Evolutionary conservation across 2,888 invertebrate species (phyloP), one percentile per base, ranked within the genome.

Genomic region (Nudaria mundana): DNA sequence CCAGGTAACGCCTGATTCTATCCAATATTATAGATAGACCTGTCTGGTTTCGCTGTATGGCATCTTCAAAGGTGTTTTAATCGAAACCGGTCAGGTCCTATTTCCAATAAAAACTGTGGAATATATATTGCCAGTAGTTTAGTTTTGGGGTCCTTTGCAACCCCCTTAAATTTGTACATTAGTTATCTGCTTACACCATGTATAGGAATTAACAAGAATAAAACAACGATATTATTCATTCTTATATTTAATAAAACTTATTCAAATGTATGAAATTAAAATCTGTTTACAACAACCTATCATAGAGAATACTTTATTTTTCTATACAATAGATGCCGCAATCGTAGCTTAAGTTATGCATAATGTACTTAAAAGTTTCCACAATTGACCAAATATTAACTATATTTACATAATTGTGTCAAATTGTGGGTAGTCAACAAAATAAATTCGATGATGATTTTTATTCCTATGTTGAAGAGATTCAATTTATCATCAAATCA

Each of bases 161-260:
- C n/a, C n/a, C n/a, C n/a, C n/a, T n/a, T n/a, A n/a, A n/a, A n/a
- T n/a, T n/a, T n/a, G n/a, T n/a, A n/a, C n/a, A n/a, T n/a, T n/a
- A n/a, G n/a, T n/a, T n/a, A n/a, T n/a, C n/a, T n/a, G n/a, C n/a
- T n/a, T n/a, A n/a, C n/a, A n/a, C n/a, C n/a, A n/a, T n/a, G n/a
- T n/a, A n/a, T n/a, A n/a, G n/a, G n/a, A n/a, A n/a, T n/a, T n/a
- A n/a, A n/a, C 8, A 8, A 13, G 8, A 52, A 46, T 42, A 42
- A 42, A 57, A 59, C 54, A 54, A 50, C 44, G 43, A 52, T 68
- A 63, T 71, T 69, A 66, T 62, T 60, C 67, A 70, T 75, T 48
- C 72, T 76, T 81, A 76, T 81, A 79, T 75, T 81, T 60, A 72
- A 71, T 73, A 66, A 71, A 66, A 61, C 67, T 66, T 71, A 69